Evolutionary conservation across 2,797 vertebrate genomes (phyloP), one percentile per base, ranked within the genome.

Genomic region (Pangasius krempfi): DNA sequence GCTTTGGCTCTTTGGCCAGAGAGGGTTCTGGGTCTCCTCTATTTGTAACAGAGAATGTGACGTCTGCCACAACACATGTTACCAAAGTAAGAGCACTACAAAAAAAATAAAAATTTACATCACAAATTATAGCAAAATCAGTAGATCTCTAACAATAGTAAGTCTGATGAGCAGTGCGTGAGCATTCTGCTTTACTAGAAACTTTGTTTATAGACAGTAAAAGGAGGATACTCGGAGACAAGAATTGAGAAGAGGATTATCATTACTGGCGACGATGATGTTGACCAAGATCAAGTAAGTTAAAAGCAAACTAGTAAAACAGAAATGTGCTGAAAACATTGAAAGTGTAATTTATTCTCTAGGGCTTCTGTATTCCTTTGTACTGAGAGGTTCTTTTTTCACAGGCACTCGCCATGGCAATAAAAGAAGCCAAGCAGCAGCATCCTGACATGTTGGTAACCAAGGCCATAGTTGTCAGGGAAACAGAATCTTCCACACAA

Each of bases 361-460:
- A n/a, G 27, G 9, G 44, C 37, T 52, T 20, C 37, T 72, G 30
- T 40, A 7, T 47, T n/a, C 18, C 4, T 16, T 85, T 58, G 47
- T 56, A 50, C 27, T 64, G 9, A 76, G 22, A n/a, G 37, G 78
- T 90, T 4, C 70, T 86, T 91, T 91, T 44, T 91, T 88, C 83
- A 58, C 93, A 99, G 98, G 98, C 98, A 87, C 95, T 99, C 92
- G 98, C 98, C 93, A 97, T 99, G 94, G 98, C 98, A 95, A 99
- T 99, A 95, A 98, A 99, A 94, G 98, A 99, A 92, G 98, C 98
- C 92, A 98, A 97, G 94, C 97, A 99, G 90, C 98, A 99, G 96
- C 98, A 99, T 92, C 98, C 98, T 0, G 98, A 99, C 95, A 99
- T 99, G 98, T 97, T 98, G 96, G 98, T 99, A 95, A 99, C 98